Evolutionary conservation across 2,888 invertebrate species (phyloP), one percentile per base, ranked within the genome.

Genomic region (Camponotus fellah): DNA sequence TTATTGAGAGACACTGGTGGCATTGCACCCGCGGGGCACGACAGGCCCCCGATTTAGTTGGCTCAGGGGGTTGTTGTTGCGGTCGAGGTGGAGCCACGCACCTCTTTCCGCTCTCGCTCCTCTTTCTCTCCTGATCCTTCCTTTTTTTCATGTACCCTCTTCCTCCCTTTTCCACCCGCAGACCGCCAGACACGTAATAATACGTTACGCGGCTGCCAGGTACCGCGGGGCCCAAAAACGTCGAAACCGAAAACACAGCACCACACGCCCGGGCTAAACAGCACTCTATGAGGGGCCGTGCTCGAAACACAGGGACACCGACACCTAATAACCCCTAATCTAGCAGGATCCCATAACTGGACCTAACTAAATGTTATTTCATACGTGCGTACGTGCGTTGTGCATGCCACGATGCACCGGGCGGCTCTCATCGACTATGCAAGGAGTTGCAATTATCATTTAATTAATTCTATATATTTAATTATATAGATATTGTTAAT

Each of bases 261-360:
- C 92, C 93, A 90, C 93, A 92, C 92, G 90, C 90, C 87, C 86
- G 86, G 84, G 83, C 89, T 91, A 91, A 92, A 92, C 90, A 92
- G 91, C 91, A 89, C 88, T 88, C 88, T 86, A 79, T 84, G 87
- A 87, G 85, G 89, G 91, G 87, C 90, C 89, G 87, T 86, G 88
- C 90, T 89, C 83, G 87, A 90, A 91, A 92, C 91, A 91, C 93
- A 93, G 94, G 92, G 93, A 94, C 93, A 94, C 92, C 92, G 91
- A 93, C 92, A 92, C 93, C 93, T 94, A 94, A 94, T 94, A 93
- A 94, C 93, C 93, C 92, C 91, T 94, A 93, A 94, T 94, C 93
- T 92, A 82, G 83, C 87, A 90, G 91, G 92, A 94, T 92, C 90
- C 92, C 91, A 92, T 93, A 93, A 94, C 93, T 89, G 90, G 87